phyloP scores from a whole-genome alignment of 2,888 invertebrate genomes.

The Noctua fimbriata region DNA sequence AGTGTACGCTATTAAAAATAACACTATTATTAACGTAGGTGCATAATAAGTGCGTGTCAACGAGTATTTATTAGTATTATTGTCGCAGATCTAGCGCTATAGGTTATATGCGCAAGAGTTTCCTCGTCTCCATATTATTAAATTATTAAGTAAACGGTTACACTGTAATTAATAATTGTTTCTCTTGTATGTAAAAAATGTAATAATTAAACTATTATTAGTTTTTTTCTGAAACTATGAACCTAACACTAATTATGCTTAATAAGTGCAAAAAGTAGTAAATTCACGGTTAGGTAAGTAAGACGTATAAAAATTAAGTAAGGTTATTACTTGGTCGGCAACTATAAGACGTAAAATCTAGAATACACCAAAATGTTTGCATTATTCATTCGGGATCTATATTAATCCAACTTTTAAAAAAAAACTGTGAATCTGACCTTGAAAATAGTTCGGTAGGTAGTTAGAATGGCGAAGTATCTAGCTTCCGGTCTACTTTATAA shows the following conservation, averaged over 20 bases:
- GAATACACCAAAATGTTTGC: background rate
- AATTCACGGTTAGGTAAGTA: slow-evolving; percentile 35
- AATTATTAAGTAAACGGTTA: slow-evolving; percentile 34
- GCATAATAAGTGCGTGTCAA: slow-evolving; percentile 24
- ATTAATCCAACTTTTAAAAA: background rate
- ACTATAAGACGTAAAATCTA: slow-evolving; percentile 14
- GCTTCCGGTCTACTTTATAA: background rate
- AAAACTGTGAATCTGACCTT: background rate
- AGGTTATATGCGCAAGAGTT: slow-evolving; percentile 40
- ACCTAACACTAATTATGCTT: slow-evolving; percentile 23
- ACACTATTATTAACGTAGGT: slow-evolving; percentile 5
- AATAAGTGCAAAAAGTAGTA: slow-evolving; percentile 38
- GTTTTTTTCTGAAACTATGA: background rate
- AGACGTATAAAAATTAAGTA: background rate
- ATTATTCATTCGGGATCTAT: background rate
- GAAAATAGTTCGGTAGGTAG: background rate
- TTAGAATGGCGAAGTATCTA: background rate
- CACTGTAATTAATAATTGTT: slow-evolving; percentile 16
- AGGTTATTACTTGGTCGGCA: slow-evolving; percentile 16
- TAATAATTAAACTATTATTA: slow-evolving; percentile 18
- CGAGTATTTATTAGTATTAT: slow-evolving; percentile 30
- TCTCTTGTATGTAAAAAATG: slow-evolving; percentile 27
- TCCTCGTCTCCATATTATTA: slow-evolving; percentile 31
- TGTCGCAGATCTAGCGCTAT: slow-evolving; percentile 17
- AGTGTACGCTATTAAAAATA: slow-evolving; percentile 22